Evolutionary conservation across 2,113 vertebrate species (phyloP).

Genomic region (Chauna torquata): DNA sequence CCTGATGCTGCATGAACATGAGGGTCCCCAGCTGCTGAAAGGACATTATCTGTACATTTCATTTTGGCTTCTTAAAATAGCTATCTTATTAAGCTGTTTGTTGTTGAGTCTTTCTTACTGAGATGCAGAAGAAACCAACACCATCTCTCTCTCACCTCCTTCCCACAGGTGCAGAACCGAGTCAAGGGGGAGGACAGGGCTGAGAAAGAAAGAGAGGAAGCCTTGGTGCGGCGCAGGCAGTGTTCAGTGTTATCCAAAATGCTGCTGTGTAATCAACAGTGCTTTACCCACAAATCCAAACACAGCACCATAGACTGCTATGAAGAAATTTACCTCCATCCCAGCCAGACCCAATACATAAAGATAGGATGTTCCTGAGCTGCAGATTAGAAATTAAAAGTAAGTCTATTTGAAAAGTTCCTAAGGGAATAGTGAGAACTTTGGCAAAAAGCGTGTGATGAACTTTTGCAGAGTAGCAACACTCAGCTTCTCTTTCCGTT

Average conservation of each 20-base stretch:
- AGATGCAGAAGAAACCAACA: not conserved
- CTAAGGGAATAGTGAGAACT: not conserved
- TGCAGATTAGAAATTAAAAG: not conserved
- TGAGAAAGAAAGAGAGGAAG: not conserved
- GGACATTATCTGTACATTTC: not conserved
- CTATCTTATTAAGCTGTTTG: not conserved
- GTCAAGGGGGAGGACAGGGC: not conserved
- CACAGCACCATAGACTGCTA: not conserved
- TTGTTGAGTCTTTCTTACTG: not conserved
- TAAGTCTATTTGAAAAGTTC: not conserved
- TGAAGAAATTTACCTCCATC: not conserved
- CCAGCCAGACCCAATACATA: not conserved
- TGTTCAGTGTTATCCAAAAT: not conserved
- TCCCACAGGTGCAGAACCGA: not conserved
- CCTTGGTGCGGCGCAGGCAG: too few relatives aligned
- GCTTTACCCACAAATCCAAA: not conserved
- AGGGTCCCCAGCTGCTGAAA: not conserved
- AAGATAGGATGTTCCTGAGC: too few relatives aligned
- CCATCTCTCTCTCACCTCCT: not conserved
- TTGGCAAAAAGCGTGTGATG: accelerated
- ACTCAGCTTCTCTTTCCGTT: not conserved
- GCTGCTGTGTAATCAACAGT: too few relatives aligned
- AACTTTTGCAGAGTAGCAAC: not conserved
- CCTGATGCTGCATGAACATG: accelerated
- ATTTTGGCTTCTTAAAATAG: not conserved